Percentiles rank a stretch among this genome's conserved stretches.
These are phyloP conservation scores for Hirudinaria manillensis DNA, from an alignment of 2,888 invertebrate genomes.

Conservation along the genomic window DNA sequence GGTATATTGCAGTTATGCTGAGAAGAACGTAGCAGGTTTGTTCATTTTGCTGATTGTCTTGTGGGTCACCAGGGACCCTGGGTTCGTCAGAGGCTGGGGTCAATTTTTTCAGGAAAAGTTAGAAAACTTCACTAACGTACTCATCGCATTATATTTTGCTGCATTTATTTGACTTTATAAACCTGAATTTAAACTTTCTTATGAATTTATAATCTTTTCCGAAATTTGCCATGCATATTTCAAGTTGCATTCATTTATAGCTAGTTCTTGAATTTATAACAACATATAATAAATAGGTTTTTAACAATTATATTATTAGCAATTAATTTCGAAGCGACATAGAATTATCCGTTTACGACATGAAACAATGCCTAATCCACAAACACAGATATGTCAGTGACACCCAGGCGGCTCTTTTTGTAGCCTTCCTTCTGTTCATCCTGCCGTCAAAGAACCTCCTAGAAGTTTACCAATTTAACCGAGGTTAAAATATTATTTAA, in stretches of 20 bases:
- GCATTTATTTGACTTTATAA: too few relatives aligned
- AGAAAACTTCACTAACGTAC: neutral
- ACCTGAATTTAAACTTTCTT: too few relatives aligned
- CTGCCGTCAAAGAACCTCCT: conserved; percentile 23
- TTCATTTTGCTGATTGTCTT: conserved; percentile 19
- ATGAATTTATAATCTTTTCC: too few relatives aligned
- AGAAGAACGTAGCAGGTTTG: conserved; percentile 20
- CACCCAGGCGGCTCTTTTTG: conserved; percentile 30
- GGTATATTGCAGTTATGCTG: conserved; percentile 14
- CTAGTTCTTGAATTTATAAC: too few relatives aligned
- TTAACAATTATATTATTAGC: too few relatives aligned
- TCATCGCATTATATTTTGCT: too few relatives aligned
- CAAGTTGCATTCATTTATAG: too few relatives aligned
- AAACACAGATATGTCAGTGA: conserved; percentile 30
- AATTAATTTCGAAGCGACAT: too few relatives aligned
- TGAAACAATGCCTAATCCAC: neutral
- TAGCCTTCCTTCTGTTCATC: conserved; percentile 32
- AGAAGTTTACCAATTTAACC: conserved; percentile 8
- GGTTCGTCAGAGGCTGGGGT: conserved; percentile 30
- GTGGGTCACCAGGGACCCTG: conserved; percentile 31
- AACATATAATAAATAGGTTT: too few relatives aligned
- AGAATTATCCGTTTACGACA: too few relatives aligned
- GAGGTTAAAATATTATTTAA: conserved; percentile 3
- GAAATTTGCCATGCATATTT: too few relatives aligned
- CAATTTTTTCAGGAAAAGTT: conserved; percentile 30